Percentiles rank a stretch among this genome's conserved stretches.
These are phyloP conservation scores for Protaetia brevitarsis DNA, from an alignment of 1,140 invertebrate genomes.

Conservation along the genomic window DNA sequence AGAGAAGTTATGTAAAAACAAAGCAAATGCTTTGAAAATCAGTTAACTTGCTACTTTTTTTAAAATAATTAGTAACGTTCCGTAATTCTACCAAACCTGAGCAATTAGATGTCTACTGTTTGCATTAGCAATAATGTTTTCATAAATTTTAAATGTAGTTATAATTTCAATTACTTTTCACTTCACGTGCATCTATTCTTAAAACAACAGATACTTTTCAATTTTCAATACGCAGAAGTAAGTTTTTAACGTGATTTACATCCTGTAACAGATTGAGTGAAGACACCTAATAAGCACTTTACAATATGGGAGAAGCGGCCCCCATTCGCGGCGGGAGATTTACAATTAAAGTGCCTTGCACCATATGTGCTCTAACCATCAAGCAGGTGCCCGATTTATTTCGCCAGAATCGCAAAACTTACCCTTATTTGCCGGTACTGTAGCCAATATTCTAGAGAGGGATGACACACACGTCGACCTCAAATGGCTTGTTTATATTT, in stretches of 20 bases:
- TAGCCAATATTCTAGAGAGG: conserved; percentile 1
- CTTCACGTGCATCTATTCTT: no score
- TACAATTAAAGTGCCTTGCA: conserved; percentile 20
- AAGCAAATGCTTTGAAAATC: no score
- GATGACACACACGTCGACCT: background rate
- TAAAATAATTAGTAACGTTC: no score
- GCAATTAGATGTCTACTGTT: no score
- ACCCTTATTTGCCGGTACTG: conserved; percentile 8
- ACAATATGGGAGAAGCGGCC: conserved; percentile 17
- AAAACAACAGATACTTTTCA: background rate
- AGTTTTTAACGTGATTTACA: conserved; percentile 2
- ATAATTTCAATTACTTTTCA: no score
- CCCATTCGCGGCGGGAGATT: background rate
- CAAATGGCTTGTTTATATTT: conserved; percentile 15
- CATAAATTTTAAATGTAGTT: no score
- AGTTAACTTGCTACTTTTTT: no score
- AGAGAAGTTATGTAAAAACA: no score
- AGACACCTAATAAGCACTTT: background rate
- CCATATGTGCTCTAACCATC: conserved; percentile 21
- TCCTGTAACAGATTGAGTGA: background rate
- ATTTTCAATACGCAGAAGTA: background rate
- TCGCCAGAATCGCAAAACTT: conserved; percentile 12
- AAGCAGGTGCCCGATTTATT: conserved; percentile 15
- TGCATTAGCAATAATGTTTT: no score
- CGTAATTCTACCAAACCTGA: no score